Conservation (phyloP, 2,888 invertebrate species). For the Alviniconcha strummeri region DNA sequence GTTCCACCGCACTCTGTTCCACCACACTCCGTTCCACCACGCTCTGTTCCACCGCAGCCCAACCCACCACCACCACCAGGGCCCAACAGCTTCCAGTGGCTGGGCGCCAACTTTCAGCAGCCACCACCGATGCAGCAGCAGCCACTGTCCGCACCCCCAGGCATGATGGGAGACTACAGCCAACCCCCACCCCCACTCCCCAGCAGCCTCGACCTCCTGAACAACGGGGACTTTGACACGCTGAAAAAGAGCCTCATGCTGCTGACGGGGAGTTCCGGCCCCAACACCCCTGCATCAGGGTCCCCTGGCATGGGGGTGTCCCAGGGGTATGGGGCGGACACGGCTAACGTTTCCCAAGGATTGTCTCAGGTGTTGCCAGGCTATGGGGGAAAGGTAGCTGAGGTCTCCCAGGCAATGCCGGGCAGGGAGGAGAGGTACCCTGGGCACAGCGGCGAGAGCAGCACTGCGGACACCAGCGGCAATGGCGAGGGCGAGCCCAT, state of each 20-base stretch:
- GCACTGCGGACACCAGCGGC: not conserved
- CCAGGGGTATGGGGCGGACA: not conserved
- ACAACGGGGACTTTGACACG: conserved; percentile 10
- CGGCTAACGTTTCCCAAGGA: too few species aligned
- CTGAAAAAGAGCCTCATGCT: conserved; percentile 16
- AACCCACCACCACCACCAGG: not conserved
- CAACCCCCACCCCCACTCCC: not conserved
- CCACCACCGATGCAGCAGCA: conserved; percentile 2
- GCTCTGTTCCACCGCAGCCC: too few species aligned
- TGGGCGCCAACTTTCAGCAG: not conserved
- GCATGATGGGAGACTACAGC: not conserved
- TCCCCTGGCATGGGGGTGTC: conserved; percentile 13
- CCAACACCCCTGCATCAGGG: not conserved
- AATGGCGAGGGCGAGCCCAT: not conserved
- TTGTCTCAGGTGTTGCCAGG: not conserved
- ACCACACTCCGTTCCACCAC: not conserved
- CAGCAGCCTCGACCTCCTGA: not conserved
- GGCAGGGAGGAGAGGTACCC: not conserved
- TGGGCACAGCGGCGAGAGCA: not conserved
- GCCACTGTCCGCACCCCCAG: not conserved
- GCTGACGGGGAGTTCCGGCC: conserved; percentile 1
- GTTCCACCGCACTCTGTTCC: not conserved
- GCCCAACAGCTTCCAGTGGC: not conserved
- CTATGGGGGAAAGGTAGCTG: not conserved
- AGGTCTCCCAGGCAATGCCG: not conserved